These are phyloP conservation scores for Drosophila kikkawai DNA, from an alignment of 1,140 invertebrate genomes.

Conservation along the genomic window DNA sequence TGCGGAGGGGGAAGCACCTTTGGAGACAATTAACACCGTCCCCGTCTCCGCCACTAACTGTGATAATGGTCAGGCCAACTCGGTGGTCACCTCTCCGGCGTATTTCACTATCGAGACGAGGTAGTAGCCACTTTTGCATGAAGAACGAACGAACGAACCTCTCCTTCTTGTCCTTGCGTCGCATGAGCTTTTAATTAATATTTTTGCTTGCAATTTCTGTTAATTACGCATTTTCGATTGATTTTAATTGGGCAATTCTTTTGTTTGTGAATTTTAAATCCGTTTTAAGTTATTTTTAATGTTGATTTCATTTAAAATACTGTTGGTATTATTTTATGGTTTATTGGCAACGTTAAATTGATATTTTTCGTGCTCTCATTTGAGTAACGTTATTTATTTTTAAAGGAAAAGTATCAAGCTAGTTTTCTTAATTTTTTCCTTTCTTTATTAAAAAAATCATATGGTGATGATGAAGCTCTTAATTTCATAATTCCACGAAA, in stretches of 20 bases:
- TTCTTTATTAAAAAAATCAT: too few species aligned
- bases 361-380: too few species aligned
- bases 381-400: too few species aligned
- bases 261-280: neutral
- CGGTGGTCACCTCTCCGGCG: slow-evolving; percentile 49
- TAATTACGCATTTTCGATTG: neutral
- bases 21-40: neutral
- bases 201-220: slow-evolving; percentile 21
- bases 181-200: slow-evolving; percentile 10
- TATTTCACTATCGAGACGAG: slow-evolving; percentile 77
- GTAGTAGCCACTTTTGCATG: slow-evolving; percentile 45
- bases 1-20: slow-evolving; percentile 14
- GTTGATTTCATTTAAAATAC: neutral
- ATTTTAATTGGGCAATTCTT: neutral
- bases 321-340: too few species aligned
- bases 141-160: neutral
- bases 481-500: neutral
- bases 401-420: too few species aligned
- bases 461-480: neutral
- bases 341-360: too few species aligned
- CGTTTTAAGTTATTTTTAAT: neutral
- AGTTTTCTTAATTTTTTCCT: too few species aligned
- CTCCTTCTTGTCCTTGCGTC: neutral
- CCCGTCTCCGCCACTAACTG: slow-evolving; percentile 24
- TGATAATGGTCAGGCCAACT: slow-evolving; percentile 42